These are phyloP conservation scores for Beaufortia kweichowensis DNA, from an alignment of 2,113 vertebrate species.

Conservation along the genomic window DNA sequence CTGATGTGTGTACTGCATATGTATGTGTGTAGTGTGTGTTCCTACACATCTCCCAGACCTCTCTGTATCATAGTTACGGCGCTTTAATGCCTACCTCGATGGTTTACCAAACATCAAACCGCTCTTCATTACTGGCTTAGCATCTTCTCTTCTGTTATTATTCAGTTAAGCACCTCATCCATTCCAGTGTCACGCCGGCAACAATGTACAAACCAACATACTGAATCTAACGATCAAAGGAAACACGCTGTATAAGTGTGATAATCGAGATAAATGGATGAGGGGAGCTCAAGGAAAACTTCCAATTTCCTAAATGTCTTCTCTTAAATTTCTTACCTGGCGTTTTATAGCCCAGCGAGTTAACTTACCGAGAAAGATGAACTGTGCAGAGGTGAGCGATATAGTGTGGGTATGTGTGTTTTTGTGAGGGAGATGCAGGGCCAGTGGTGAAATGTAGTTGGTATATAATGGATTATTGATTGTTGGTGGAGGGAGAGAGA, in stretches of 20 bases:
- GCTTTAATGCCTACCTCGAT: slow-evolving; percentile 25
- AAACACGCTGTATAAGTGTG: not conserved
- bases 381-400: slow-evolving; percentile 21
- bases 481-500: slow-evolving; percentile 62
- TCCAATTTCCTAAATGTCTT: slow-evolving; percentile 29
- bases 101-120: slow-evolving; percentile 25
- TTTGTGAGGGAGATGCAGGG: slow-evolving; percentile 38
- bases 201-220: not conserved
- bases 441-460: slow-evolving; percentile 77
- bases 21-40: slow-evolving; percentile 58
- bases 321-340: slow-evolving; percentile 26
- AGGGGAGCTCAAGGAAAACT: slow-evolving; percentile 22
- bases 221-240: slow-evolving; percentile 18
- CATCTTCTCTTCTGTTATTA: slow-evolving; percentile 25
- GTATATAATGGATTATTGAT: slow-evolving; percentile 97
- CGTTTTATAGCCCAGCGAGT: slow-evolving; percentile 25
- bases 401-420: slow-evolving; percentile 27
- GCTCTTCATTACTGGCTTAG: slow-evolving; percentile 15
- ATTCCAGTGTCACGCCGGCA: slow-evolving; percentile 11
- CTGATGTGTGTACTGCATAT: slow-evolving; percentile 54
- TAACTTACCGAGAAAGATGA: slow-evolving; percentile 36
- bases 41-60: slow-evolving; percentile 34
- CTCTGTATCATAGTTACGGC: slow-evolving; percentile 33
- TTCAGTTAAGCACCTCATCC: not conserved
- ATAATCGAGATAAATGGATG: slow-evolving; percentile 14